Base-by-base conservation (phyloP, 2,888 invertebrate species). In the Anoplius nigerrimus region DNA sequence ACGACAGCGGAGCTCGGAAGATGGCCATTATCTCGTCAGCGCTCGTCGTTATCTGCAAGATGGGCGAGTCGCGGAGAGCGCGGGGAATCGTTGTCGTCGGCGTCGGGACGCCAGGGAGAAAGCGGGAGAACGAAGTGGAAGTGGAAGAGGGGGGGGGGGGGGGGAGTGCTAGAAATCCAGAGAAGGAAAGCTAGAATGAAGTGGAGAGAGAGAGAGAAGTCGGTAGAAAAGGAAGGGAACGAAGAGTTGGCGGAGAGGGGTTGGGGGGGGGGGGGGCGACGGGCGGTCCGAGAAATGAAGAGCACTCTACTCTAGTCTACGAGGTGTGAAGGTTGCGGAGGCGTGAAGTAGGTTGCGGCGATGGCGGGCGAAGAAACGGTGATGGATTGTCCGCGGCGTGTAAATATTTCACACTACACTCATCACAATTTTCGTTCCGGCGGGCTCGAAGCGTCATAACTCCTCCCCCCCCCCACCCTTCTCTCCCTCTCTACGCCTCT, bases 331-430 rank as follows among this genome's bases (percentile, higher is more conserved):
- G 81, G 76, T 77, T 81, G 79, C 74, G 76, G 78, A 81, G 71
- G 76, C 84, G 80, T 80, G 76, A 84, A 83, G 83, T 76, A 75
- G 79, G 67, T 76, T 75, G 69, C 72, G 72, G 62, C 72, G 75
- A 69, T 73, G 72, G 73, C 64, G 74, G 76, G 75, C 34, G 34
- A 34, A 34, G 34, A 34, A 18, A 68, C 64, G 74, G 75, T 84
- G 84, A 84, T 83, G 85, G 82, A 84, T 84, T 84, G 85, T 84
- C 84, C 80, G 79, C 72, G 62, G 74, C 82, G 82, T 83, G 84
- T 85, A 85, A 85, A 85, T 85, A 84, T 85, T 83, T 85, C 80
- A 84, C 83, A 81, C 85, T 79, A 82, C 81, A 85, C 83, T 84
- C 85, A 82, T 85, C 84, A 82, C 82, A 80, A 84, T 85, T 84